Evolutionary conservation across 2,113 vertebrate species (phyloP), one percentile per base, ranked within the genome.

Genomic region (Nannospalax galili): DNA sequence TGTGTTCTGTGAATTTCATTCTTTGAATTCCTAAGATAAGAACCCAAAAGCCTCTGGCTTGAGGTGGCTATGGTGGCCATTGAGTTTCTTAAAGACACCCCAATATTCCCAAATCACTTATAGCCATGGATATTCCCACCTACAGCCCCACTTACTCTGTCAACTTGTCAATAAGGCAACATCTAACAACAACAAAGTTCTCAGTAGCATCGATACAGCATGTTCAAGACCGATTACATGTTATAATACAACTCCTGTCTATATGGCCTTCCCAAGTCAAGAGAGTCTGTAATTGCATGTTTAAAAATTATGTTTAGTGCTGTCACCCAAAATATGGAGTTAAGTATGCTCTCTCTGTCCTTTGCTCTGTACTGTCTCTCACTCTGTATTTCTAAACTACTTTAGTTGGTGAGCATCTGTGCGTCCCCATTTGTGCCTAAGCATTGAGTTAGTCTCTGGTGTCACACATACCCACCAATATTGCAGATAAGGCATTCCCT

Each of bases 401-500:
- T 94, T 97, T 77, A 90, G 80, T 84, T 91, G 48, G 52, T 35
- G 32, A 90, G 58, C n/a, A 28, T 62, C 79, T 88, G 42, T 70
- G 56, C 60, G 56, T 86, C 81, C 70, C 94, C 26, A 92, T 97
- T 82, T 94, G 78, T 94, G 94, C 84, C 84, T 92, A 84, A 97
- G 79, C 86, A 67, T 84, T 97, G 96, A 97, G 94, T 92, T 94
- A 1, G 8, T 72, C 92, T 97, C 97, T 79, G 24, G 84, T 1
- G 4, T 89, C 96, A 84, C 96, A 98, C 97, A 97, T 94, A 98
- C 91, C 85, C 95, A 97, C 96, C 98, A 96, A 79, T 97, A 96
- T 93, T 94, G 94, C 62, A 93, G 77, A 91, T 60, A 97, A 96
- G 94, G 95, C 74, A 89, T 67, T 92, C 67, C 84, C 94, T 97